Evolutionary conservation across 2,888 invertebrate genomes (phyloP), one percentile per base, ranked within the genome.

Genomic region (Ochlodes sylvanus): DNA sequence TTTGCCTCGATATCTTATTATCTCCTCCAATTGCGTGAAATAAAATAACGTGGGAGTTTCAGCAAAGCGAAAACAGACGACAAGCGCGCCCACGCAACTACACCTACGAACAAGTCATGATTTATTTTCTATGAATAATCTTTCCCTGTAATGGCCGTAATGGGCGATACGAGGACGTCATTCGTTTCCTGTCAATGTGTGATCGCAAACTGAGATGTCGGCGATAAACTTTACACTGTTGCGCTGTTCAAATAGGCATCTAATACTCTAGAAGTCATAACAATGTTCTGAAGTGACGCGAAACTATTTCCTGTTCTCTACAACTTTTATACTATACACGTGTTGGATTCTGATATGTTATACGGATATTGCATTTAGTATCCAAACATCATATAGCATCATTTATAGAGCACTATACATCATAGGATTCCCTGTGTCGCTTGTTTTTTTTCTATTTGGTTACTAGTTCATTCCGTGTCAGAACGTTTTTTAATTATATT

Each of bases 91-190:
- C 56, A 56, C 17, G 42, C 42, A n/a, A 42, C 42, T 10, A 32
- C 56, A 47, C 64, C 56, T 56, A 64, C 47, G 32, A 27, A 12
- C 32, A n/a, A n/a, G n/a, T 12, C 27, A 54, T 55, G 47, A 47
- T 47, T 34, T 57, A 57, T 56, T 55, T 64, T 57, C 55, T 56
- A 47, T 27, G 14, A 21, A 57, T 64, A 64, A 64, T 56, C 64
- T 64, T 47, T 56, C 32, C 55, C 55, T 32, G 32, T 42, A 63
- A 63, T 50, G 32, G 44, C 27, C 34, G 56, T 64, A 56, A 64
- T 64, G 57, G 64, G 32, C 44, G 42, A 63, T 47, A 21, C 38
- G 34, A 47, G 47, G 64, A 64, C 44, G 64, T 57, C 44, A 64
- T 64, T 56, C 56, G 64, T 64, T 57, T 38, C 47, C 47, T 47